Percentiles rank a stretch among this genome's conserved stretches.
These are phyloP conservation scores for Sesamia nonagrioides DNA, from an alignment of 1,140 invertebrate genomes.

Conservation along the genomic window DNA sequence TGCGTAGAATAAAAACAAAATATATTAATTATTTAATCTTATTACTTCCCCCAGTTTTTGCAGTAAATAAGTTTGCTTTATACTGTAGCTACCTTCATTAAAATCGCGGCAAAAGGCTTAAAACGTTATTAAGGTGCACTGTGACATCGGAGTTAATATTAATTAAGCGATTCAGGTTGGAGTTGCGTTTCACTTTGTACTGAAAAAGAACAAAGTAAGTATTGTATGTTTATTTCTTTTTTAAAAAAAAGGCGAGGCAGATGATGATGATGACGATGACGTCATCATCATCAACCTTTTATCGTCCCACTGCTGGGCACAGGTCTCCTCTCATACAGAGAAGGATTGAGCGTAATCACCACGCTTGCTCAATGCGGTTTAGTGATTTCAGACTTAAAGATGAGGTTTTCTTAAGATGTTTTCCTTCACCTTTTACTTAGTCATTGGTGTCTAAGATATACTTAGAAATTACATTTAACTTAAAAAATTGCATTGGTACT, in stretches of 20 bases:
- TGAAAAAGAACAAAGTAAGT: neutral
- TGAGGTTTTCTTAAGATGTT: too few species aligned
- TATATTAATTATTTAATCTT: neutral
- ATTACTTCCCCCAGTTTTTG: neutral
- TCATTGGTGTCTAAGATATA: too few species aligned
- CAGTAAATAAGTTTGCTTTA: neutral
- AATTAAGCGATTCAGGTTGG: conserved; percentile 54
- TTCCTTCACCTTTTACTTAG: too few species aligned
- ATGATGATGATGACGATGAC: too few species aligned
- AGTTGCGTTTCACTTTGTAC: conserved; percentile 15
- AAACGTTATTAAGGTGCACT: conserved; percentile 53
- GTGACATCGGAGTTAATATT: conserved; percentile 58
- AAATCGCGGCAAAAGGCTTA: conserved; percentile 32
- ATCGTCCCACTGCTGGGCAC: too few species aligned
- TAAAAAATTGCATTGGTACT: too few species aligned
- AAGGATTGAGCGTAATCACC: too few species aligned
- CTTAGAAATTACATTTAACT: too few species aligned
- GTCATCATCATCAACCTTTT: too few species aligned
- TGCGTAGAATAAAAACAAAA: neutral
- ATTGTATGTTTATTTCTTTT: neutral
- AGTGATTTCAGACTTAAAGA: too few species aligned
- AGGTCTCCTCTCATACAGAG: too few species aligned
- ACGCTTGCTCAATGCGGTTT: too few species aligned
- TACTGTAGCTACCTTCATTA: neutral
- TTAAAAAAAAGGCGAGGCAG: neutral